phyloP scores from a whole-genome alignment of 2,113 vertebrate genomes.

The Ciconia stormi region DNA sequence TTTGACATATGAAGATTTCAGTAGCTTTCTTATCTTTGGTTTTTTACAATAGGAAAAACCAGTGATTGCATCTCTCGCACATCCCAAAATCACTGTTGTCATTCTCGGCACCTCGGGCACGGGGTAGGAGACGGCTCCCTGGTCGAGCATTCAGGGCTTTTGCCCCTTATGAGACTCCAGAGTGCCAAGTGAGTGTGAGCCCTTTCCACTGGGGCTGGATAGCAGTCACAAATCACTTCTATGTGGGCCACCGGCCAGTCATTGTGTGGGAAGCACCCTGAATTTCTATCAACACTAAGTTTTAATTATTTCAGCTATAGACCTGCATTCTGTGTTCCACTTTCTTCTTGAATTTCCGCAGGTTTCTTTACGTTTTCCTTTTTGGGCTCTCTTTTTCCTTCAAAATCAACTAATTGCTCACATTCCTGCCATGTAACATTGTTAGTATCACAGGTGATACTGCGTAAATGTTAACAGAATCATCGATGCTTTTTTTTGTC shows the following conservation, averaged over 20 bases:
- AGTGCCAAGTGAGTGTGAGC: neutral
- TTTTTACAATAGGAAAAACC: neutral
- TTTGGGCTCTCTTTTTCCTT: neutral
- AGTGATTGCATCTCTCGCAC: neutral
- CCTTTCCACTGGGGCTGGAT: neutral
- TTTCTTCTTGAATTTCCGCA: neutral
- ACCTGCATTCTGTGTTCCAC: neutral
- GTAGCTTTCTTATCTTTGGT: neutral
- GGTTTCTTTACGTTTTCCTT: neutral
- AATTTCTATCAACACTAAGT: neutral
- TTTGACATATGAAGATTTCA: neutral
- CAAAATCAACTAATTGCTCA: neutral
- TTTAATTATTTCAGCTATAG: neutral
- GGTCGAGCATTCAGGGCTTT: neutral
- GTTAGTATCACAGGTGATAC: neutral
- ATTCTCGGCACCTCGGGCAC: neutral
- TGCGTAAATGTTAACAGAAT: neutral
- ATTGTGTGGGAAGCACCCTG: neutral
- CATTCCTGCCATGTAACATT: neutral
- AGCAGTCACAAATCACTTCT: neutral
- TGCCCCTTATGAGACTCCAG: neutral
- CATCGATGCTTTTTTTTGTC: neutral
- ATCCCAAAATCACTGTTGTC: no score
- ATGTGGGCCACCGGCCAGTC: neutral
- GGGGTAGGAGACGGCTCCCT: neutral